phyloP scores from a whole-genome alignment of 2,113 vertebrate genomes.

The Peromyscus polionotus region DNA sequence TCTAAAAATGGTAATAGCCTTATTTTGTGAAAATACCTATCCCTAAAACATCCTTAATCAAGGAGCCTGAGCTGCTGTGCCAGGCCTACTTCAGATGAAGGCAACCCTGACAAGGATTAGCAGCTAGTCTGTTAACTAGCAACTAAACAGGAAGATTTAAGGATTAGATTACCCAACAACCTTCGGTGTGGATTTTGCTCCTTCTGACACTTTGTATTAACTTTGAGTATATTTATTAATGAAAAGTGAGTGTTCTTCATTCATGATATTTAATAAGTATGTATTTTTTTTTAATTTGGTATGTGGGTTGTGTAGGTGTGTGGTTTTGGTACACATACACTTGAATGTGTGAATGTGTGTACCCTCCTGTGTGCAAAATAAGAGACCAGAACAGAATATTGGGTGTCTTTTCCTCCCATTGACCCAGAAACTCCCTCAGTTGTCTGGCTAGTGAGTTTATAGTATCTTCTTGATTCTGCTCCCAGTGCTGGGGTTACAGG shows the following conservation, averaged over 20 bases:
- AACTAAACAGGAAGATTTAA: conserved; percentile 52
- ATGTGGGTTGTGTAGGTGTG: background rate
- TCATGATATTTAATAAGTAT: background rate
- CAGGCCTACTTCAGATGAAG: background rate
- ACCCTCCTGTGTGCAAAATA: background rate
- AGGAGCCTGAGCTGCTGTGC: background rate
- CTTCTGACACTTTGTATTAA: background rate
- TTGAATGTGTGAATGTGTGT: background rate
- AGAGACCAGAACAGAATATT: background rate
- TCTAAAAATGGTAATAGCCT: background rate
- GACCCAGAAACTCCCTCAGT: background rate
- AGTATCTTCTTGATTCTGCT: background rate
- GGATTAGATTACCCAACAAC: conserved; percentile 59
- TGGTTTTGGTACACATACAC: background rate
- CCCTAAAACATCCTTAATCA: background rate
- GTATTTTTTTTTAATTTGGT: background rate
- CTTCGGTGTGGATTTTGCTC: background rate
- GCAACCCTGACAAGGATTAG: conserved; percentile 50
- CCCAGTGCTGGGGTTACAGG: background rate
- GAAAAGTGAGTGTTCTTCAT: background rate
- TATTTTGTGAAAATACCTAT: background rate
- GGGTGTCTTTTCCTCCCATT: background rate
- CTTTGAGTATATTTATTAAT: background rate
- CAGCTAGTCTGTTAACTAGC: background rate
- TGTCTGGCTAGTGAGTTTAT: background rate